phyloP scores from a whole-genome alignment of 2,888 invertebrate genomes.

The Psylliodes chrysocephalus region DNA sequence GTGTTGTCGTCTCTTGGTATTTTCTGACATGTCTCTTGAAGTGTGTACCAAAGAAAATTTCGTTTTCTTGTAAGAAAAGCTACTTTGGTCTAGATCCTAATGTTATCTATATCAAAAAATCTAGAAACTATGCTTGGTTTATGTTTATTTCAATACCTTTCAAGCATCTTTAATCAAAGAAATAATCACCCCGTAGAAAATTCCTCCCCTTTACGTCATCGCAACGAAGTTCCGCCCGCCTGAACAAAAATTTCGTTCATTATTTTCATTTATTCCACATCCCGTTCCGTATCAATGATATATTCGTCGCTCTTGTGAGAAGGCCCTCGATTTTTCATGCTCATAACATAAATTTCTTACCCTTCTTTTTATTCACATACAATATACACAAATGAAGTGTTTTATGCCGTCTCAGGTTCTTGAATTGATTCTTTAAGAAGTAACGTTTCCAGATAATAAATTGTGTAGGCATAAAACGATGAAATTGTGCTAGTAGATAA shows the following conservation, averaged over 20 bases:
- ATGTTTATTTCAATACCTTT: too few species aligned
- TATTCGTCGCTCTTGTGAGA: conserved; percentile 6
- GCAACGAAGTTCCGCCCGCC: conserved; percentile 6
- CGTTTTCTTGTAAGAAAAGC: too few species aligned
- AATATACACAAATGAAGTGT: conserved; percentile 15
- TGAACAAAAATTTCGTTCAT: conserved; percentile 14
- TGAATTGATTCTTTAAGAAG: background rate
- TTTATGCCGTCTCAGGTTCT: conserved; percentile 2
- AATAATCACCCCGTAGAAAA: background rate
- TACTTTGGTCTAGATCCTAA: too few species aligned
- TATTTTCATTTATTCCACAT: conserved; percentile 16
- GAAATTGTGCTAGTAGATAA: too few species aligned
- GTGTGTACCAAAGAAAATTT: too few species aligned
- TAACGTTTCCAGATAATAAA: background rate
- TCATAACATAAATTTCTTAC: conserved; percentile 8
- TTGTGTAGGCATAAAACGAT: too few species aligned
- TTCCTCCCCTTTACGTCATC: background rate
- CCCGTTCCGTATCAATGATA: conserved; percentile 17
- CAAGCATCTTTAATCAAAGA: too few species aligned
- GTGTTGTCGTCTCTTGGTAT: too few species aligned
- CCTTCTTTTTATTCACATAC: conserved; percentile 4
- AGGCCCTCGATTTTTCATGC: conserved; percentile 30
- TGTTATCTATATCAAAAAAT: too few species aligned
- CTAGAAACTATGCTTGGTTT: too few species aligned
- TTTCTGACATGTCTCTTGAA: too few species aligned